Evolutionary conservation across 2,113 vertebrate genomes (phyloP).

Genomic region (Galemys pyrenaicus): DNA sequence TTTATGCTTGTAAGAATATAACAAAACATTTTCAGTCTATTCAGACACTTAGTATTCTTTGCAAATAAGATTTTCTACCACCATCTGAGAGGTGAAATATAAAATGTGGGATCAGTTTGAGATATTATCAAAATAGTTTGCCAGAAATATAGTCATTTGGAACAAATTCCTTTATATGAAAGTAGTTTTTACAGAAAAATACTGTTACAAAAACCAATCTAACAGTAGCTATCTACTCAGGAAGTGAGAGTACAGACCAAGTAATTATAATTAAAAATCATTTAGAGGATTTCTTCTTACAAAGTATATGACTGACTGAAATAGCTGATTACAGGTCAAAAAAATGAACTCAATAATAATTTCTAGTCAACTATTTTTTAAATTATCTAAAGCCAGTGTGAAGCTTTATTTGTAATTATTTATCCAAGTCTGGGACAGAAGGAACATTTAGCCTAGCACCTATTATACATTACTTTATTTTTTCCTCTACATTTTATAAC

Average conservation of each 20-base stretch:
- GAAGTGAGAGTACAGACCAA: neutral
- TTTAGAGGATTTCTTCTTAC: neutral
- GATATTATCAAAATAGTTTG: neutral
- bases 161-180: conserved; percentile 29
- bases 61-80: conserved; percentile 14
- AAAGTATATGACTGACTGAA: neutral
- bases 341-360: neutral
- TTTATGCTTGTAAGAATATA: neutral
- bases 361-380: neutral
- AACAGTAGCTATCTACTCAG: neutral
- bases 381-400: neutral
- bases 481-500: conserved; percentile 1
- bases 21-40: neutral
- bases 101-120: neutral
- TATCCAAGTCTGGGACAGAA: neutral
- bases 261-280: neutral
- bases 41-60: neutral
- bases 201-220: neutral
- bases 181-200: neutral
- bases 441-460: neutral
- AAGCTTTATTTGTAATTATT: neutral
- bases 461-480: neutral
- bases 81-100: neutral
- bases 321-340: neutral
- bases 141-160: conserved; percentile 26